Evolutionary conservation across 1,140 invertebrate species (phyloP).

Genomic region (Drosophila simulans): DNA sequence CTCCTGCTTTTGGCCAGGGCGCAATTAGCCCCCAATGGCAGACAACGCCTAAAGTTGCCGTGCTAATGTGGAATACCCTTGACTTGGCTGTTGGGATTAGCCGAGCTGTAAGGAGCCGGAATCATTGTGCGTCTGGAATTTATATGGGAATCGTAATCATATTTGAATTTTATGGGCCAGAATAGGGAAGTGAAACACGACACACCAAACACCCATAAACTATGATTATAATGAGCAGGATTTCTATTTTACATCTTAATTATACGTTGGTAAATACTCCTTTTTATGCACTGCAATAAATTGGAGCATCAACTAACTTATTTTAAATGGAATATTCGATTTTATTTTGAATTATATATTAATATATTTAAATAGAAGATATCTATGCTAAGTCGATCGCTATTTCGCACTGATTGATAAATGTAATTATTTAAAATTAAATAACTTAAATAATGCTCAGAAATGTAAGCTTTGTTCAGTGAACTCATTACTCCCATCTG

Average conservation of each 20-base stretch:
- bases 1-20: background rate
- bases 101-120: background rate
- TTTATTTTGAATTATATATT: too few species aligned
- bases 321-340: too few species aligned
- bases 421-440: too few species aligned
- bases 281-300: background rate
- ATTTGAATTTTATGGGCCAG: constrained; percentile 19
- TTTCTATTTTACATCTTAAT: constrained; percentile 30
- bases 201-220: constrained; percentile 18
- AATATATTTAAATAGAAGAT: too few species aligned
- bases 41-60: constrained; percentile 72
- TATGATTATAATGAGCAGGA: constrained; percentile 22
- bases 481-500: background rate
- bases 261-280: background rate
- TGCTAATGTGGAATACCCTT: constrained; percentile 62
- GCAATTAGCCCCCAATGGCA: constrained; percentile 67
- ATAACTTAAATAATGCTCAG: too few species aligned
- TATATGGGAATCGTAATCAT: constrained; percentile 37
- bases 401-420: too few species aligned
- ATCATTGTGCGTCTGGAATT: constrained; percentile 44
- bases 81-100: background rate
- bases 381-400: too few species aligned
- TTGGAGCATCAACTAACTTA: background rate
- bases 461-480: background rate
- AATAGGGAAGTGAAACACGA: background rate